These are phyloP conservation scores for Lutra lutra DNA, from an alignment of 2,797 vertebrate species.

Conservation along the genomic window DNA sequence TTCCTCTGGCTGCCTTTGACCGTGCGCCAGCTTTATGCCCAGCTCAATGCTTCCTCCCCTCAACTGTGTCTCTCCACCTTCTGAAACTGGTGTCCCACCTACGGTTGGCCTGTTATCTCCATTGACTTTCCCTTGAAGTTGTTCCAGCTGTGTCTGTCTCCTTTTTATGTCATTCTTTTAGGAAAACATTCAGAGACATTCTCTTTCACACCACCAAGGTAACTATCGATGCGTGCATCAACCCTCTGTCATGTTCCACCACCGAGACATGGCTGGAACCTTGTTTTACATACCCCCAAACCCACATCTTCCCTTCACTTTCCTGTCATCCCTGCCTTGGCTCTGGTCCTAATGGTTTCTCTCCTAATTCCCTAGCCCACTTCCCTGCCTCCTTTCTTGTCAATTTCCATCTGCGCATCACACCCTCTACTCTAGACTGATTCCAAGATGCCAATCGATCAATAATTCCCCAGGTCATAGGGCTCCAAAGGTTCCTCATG, in stretches of 20 bases:
- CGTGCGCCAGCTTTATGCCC: not conserved
- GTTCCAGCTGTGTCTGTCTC: too few relatives aligned
- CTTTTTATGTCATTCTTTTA: too few relatives aligned
- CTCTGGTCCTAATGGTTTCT: conserved; percentile 65
- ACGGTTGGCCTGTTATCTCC: not conserved
- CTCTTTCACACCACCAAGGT: not conserved
- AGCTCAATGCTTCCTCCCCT: not conserved
- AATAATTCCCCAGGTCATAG: conserved; percentile 29
- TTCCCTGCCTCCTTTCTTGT: conserved; percentile 50
- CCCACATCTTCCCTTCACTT: not conserved
- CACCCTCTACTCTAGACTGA: conserved; percentile 21
- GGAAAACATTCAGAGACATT: not conserved
- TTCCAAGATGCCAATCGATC: conserved; percentile 65
- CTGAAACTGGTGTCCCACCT: not conserved
- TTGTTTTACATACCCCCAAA: not conserved
- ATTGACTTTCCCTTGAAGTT: not conserved
- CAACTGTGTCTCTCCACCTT: not conserved
- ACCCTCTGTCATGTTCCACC: not conserved
- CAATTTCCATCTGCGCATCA: conserved; percentile 68
- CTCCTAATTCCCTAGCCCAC: not conserved
- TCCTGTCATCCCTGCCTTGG: conserved; percentile 33
- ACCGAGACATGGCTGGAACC: not conserved
- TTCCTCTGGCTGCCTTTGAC: not conserved
- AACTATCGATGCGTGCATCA: not conserved
- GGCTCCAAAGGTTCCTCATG: not conserved